Evolutionary conservation across 2,888 invertebrate genomes (phyloP).

Genomic region (Yponomeuta sedellus): DNA sequence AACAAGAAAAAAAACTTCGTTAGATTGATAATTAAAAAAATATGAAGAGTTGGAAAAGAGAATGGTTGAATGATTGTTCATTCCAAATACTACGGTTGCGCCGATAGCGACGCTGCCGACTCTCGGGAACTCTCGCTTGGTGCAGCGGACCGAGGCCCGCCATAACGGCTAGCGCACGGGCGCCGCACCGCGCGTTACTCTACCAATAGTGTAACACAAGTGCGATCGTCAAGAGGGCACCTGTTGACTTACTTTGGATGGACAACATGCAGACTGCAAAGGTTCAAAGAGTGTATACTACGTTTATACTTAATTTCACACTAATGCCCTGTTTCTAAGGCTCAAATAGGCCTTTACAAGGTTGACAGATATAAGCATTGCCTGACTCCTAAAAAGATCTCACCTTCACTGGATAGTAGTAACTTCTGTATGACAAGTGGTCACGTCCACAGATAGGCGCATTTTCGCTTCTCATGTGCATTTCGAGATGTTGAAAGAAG

Average conservation of each 20-base stretch:
- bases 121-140: slow-evolving; percentile 56
- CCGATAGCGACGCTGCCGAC: slow-evolving; percentile 45
- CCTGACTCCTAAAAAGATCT: slow-evolving; percentile 23
- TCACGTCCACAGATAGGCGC: slow-evolving; percentile 97
- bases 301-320: no score
- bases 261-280: not conserved
- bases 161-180: slow-evolving; percentile 48
- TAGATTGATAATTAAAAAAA: not conserved
- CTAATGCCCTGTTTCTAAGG: no score
- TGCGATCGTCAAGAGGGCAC: slow-evolving; percentile 28
- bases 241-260: slow-evolving; percentile 68
- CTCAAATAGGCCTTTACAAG: no score
- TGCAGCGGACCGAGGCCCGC: slow-evolving; percentile 33
- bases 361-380: not conserved
- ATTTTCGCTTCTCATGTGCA: slow-evolving; percentile 99
- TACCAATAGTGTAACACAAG: slow-evolving; percentile 71
- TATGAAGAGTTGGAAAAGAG: not conserved
- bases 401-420: slow-evolving; percentile 97
- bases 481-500: slow-evolving; percentile 99
- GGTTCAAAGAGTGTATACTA: not conserved
- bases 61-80: slow-evolving; percentile 33
- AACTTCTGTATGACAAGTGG: slow-evolving; percentile 97
- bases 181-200: slow-evolving; percentile 39
- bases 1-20: slow-evolving; percentile 39
- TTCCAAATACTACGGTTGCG: slow-evolving; percentile 63